Evolutionary conservation across 2,797 vertebrate genomes (phyloP), one percentile per base, ranked within the genome.

Genomic region (Apodemus agrarius): DNA sequence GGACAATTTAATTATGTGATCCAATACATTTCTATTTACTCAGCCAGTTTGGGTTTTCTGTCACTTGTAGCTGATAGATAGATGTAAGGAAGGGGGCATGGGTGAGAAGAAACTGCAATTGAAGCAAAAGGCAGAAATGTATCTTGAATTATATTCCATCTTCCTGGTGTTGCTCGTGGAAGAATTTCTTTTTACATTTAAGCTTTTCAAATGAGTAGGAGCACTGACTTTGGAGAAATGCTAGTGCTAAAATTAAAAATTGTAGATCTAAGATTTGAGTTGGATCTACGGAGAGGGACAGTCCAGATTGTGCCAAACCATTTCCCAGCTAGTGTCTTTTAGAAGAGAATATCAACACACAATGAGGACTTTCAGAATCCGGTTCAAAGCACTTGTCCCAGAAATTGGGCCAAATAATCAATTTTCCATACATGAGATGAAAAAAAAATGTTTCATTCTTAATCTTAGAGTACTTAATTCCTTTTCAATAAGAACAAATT

Each of bases 231-330:
- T 96, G 92, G 93, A 93, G 43, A 72, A 79, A 94, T 84, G 81
- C 31, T 91, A 91, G 91, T 43, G 34, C 17, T 78, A 91, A 97
- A 96, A 79, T 96, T 75, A 93, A 96, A 93, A 96, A 80, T 61
- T 93, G 63, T 67, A 49, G 59, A 37, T 29, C 72, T 13, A 52
- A 52, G 12, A 94, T 92, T 67, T 97, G 81, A 91, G 16, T 34
- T 24, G 37, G 89, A 93, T 96, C 34, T 1, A 94, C 24, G 12
- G 9, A 21, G 57, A n/a, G 26, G 74, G 75, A 37, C 1, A 14
- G 3, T 86, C 17, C 31, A 24, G 61, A 75, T 34, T 87, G 72
- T 81, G 92, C 5, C 76, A 90, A 80, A 54, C 67, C n/a, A 75
- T 96, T 88, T 79, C 31, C 49, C 52, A 65, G 31, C 49, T 17